These are phyloP conservation scores for Spinus olivaceus DNA, from an alignment of 2,797 vertebrate genomes.

Conservation along the genomic window DNA sequence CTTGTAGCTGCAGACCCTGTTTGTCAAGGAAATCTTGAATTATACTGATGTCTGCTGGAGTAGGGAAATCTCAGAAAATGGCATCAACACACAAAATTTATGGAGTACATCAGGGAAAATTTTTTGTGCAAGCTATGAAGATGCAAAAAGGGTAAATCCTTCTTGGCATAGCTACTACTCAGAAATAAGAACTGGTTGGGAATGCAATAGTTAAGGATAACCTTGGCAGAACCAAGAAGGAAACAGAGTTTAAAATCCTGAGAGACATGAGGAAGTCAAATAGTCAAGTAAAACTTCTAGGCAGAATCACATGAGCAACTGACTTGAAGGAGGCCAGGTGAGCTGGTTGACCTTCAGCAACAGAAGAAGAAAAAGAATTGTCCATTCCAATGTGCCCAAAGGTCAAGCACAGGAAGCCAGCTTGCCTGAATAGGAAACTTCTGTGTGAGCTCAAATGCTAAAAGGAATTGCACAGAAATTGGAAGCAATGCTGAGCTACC, in stretches of 20 bases:
- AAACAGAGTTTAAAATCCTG: background rate
- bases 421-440: background rate
- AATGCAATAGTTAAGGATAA: background rate
- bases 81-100: background rate
- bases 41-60: background rate
- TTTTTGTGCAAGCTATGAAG: background rate
- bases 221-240: background rate
- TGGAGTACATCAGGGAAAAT: background rate
- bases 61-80: background rate
- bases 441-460: background rate
- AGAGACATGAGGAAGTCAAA: background rate
- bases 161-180: background rate
- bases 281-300: background rate
- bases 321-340: background rate
- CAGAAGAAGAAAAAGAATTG: background rate
- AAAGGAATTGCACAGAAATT: background rate
- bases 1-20: background rate
- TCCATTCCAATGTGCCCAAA: background rate
- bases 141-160: background rate
- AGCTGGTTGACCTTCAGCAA: background rate
- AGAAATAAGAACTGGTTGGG: background rate
- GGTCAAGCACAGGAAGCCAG: background rate
- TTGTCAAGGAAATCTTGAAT: background rate
- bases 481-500: background rate
- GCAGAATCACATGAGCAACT: background rate